These are phyloP conservation scores for Heloderma charlesbogerti DNA, from an alignment of 2,113 vertebrate species.

Conservation along the genomic window DNA sequence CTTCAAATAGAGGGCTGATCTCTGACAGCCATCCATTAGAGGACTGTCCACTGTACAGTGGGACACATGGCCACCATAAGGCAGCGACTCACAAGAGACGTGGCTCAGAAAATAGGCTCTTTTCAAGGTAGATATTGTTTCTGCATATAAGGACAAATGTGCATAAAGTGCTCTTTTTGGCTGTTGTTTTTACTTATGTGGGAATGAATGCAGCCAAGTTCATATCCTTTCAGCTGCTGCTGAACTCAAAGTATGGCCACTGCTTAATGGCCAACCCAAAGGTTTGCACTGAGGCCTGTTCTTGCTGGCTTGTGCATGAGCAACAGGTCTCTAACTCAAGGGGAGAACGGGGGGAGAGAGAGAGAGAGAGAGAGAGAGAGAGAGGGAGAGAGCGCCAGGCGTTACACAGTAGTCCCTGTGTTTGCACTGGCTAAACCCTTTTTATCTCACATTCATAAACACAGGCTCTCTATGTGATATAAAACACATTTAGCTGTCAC, in stretches of 20 bases:
- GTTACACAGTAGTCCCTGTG: constrained; percentile 70
- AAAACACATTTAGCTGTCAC: constrained; percentile 77
- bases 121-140: background rate
- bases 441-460: constrained; percentile 76
- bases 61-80: no score
- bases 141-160: background rate
- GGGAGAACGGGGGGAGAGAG: background rate
- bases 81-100: no score
- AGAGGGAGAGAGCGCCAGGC: constrained; percentile 48
- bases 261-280: background rate
- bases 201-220: no score
- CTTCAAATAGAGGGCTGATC: no score
- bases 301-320: background rate
- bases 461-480: constrained; percentile 74
- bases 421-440: constrained; percentile 74
- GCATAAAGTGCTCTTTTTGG: background rate
- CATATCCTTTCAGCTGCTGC: background rate
- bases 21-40: no score
- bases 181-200: background rate
- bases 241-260: background rate
- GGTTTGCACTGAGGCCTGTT: background rate
- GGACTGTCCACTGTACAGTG: no score
- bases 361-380: constrained; percentile 19
- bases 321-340: constrained; percentile 40
- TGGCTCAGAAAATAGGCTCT: no score